Percentiles rank a stretch among this genome's conserved stretches.
These are phyloP conservation scores for Ctenicera cuprea DNA, from an alignment of 2,888 invertebrate genomes.

Conservation along the genomic window DNA sequence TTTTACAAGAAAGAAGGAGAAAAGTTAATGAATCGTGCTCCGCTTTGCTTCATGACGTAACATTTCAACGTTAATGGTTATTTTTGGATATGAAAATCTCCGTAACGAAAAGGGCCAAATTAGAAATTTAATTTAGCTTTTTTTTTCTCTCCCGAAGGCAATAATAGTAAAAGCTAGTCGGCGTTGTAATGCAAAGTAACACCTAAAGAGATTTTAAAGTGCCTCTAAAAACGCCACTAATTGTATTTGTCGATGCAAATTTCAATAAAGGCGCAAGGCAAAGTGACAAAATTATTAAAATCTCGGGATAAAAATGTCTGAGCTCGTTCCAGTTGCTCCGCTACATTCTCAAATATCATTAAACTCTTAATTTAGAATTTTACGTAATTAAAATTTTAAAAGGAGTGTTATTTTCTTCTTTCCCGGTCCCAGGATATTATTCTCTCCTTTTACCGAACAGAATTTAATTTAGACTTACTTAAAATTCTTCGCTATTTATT, in stretches of 20 bases:
- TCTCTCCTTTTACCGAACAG: conserved; percentile 33
- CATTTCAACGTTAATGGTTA: conserved; percentile 15
- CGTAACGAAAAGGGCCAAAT: conserved; percentile 21
- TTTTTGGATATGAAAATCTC: conserved; percentile 19
- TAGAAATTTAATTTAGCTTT: conserved; percentile 30
- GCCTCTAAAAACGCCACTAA: conserved; percentile 52
- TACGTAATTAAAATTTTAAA: conserved; percentile 57
- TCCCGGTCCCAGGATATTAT: conserved; percentile 26
- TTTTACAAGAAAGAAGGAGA: not conserved
- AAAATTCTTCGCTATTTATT: conserved; percentile 49
- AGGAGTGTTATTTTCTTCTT: conserved; percentile 49
- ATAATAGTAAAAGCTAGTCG: conserved; percentile 46
- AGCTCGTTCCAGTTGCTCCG: conserved; percentile 49
- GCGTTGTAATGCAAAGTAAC: conserved; percentile 47
- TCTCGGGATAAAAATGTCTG: conserved; percentile 51
- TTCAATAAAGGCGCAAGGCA: conserved; percentile 51
- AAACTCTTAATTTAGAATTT: conserved; percentile 56
- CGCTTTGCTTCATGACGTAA: conserved; percentile 2
- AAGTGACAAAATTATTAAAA: conserved; percentile 55
- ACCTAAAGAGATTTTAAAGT: conserved; percentile 53
- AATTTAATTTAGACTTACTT: conserved; percentile 48
- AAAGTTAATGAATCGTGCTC: conserved; percentile 18
- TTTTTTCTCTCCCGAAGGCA: conserved; percentile 19
- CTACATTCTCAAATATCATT: conserved; percentile 54
- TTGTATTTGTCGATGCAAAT: conserved; percentile 56